Base-by-base conservation (phyloP, 35 echinoderm and acorn worm genomes). In the Ophioderma brevispina region DNA sequence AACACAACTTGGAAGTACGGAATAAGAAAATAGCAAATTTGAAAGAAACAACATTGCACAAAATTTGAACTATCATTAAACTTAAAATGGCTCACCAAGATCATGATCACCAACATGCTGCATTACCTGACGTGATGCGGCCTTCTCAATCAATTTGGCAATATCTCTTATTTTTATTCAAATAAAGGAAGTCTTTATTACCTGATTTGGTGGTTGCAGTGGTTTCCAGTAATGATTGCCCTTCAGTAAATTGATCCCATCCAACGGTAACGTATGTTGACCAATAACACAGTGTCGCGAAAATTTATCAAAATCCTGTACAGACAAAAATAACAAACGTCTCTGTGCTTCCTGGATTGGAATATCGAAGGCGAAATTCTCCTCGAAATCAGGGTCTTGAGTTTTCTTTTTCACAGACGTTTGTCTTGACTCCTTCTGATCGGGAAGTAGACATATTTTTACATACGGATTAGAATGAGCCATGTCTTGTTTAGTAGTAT, bases 301-400 rank as follows among this genome's bases (percentile, higher is more conserved):
- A 86, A 93, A 99, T 78, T 99, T 99, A 89, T 99, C 97, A 91
- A 99, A 99, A 80, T 99, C 97, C 80, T 93, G 94, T 10, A 99
- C 94, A 85, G 90, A 92, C 36, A 99, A 40, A 30, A 82, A 82
- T 55, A 98, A 83, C 87, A 92, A 84, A 84, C 96, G 86, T 37
- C 96, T 59, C 32, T 98, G 93, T 2, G 93, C 96, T 87, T 98
- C 96, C 35, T 92, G 94, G 35, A 89, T 92, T 38, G 93, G 87
- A 33, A 98, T 78, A 64, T 98, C 87, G 86, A 98, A 98, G 46
- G 76, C 76, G 84, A 98, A 98, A 90, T 91, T 87, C 91, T 98
- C 96, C 55, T 98, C 96, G 88, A 98, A 98, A 31, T 95, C 91
- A 19, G 96, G 96, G 37, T 95, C 80, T 75, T 98, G 96, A 23